phyloP scores from a whole-genome alignment of 2,888 invertebrate genomes.

The Lasioglossum vierecki region DNA sequence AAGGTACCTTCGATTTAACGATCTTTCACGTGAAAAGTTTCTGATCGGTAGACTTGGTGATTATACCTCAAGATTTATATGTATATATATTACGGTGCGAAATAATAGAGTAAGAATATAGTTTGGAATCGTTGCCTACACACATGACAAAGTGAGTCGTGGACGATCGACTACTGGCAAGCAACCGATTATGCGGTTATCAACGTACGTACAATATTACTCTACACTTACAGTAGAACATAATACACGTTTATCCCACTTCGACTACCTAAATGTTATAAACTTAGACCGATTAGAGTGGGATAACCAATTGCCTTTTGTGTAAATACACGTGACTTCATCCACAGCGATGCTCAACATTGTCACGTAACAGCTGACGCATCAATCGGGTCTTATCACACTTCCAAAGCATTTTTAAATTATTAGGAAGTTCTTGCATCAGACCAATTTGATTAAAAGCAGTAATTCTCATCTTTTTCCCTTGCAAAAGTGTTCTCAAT shows the following conservation, averaged over 20 bases:
- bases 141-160: conserved; percentile 19
- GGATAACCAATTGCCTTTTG: neutral
- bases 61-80: neutral
- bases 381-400: neutral
- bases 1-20: too few species aligned
- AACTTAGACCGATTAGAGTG: neutral
- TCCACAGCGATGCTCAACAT: neutral
- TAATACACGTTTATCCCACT: neutral
- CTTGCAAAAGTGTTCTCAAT: neutral
- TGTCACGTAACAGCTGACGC: neutral
- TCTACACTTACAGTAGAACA: neutral
- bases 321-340: conserved; percentile 35
- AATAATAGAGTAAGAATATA: neutral
- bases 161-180: conserved; percentile 40
- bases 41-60: neutral
- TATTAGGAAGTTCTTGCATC: neutral
- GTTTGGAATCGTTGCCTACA: neutral
- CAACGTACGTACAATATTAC: conserved; percentile 32
- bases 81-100: conserved; percentile 11
- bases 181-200: conserved; percentile 36
- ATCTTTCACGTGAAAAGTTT: neutral
- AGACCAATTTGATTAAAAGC: neutral
- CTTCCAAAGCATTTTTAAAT: neutral
- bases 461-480: neutral
- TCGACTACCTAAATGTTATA: neutral